Evolutionary conservation across 2,113 vertebrate species (phyloP).

Genomic region (Trichechus manatus): DNA sequence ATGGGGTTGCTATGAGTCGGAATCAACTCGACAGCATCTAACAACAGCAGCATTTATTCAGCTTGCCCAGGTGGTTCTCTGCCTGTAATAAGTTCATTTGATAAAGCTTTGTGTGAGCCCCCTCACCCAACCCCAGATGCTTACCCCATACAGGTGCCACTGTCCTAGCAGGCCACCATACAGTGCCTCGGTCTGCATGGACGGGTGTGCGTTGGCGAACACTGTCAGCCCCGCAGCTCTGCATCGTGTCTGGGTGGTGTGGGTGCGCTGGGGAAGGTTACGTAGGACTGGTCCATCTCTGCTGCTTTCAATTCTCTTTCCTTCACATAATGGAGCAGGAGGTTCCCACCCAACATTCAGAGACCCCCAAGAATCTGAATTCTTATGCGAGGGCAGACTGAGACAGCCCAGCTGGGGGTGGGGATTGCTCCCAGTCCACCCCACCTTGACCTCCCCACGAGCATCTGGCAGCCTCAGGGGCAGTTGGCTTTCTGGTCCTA

Average conservation of each 20-base stretch:
- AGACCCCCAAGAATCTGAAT: neutral
- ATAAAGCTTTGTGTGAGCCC: neutral
- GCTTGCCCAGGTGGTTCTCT: fast-evolving
- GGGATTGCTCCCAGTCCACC: neutral
- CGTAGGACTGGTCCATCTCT: neutral
- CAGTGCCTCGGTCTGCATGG: fast-evolving
- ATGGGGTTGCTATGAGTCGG: too few relatives aligned
- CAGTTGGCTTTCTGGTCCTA: neutral
- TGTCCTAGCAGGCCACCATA: neutral
- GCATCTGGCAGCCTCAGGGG: fast-evolving
- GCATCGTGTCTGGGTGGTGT: fast-evolving
- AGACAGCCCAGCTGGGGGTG: neutral
- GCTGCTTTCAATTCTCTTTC: neutral
- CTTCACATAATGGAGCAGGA: neutral
- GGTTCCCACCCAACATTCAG: neutral
- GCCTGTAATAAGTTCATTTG: neutral
- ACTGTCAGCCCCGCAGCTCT: fast-evolving
- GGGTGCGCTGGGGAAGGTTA: neutral
- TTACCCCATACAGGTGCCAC: neutral
- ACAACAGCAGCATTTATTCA: too few relatives aligned
- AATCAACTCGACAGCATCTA: too few relatives aligned
- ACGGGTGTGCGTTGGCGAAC: fast-evolving
- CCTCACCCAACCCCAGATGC: neutral
- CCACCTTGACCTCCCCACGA: neutral
- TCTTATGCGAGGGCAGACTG: too few relatives aligned